phyloP scores from a whole-genome alignment of 2,797 vertebrate species.

The Pteronotus mesoamericanus region DNA sequence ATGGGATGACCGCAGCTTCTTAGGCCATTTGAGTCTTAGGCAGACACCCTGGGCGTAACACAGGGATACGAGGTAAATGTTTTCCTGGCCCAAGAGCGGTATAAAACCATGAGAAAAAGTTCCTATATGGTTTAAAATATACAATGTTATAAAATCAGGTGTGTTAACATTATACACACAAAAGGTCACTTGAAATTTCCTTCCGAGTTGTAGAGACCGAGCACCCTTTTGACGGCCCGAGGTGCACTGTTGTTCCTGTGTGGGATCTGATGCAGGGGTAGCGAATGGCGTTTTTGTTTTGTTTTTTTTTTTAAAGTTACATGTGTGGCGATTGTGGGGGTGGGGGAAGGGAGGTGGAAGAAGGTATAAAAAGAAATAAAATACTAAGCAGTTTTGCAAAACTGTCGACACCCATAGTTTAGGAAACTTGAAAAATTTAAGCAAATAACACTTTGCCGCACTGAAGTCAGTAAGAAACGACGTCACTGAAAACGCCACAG shows the following conservation, averaged over 20 bases:
- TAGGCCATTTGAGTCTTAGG: neutral
- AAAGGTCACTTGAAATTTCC: too few relatives aligned
- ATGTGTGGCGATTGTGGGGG: too few relatives aligned
- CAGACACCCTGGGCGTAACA: neutral
- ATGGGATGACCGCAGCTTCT: rapidly evolving
- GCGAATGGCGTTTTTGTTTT: neutral
- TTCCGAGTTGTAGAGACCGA: neutral
- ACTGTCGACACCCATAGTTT: neutral
- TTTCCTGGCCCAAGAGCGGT: neutral
- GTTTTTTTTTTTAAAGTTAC: neutral
- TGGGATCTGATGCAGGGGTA: neutral
- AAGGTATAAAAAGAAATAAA: neutral
- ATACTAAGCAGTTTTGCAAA: neutral
- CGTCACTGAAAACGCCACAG: neutral
- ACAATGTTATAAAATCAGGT: neutral
- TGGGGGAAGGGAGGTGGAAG: too few relatives aligned
- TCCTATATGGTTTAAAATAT: neutral
- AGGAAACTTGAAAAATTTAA: neutral
- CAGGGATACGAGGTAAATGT: neutral
- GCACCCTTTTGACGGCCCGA: rapidly evolving
- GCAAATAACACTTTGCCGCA: neutral
- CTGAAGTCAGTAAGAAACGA: neutral
- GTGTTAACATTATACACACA: neutral
- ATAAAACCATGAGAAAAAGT: neutral
- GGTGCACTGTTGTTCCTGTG: too few relatives aligned